Evolutionary conservation across 2,888 invertebrate species (phyloP).

Genomic region (Macrophya alboannulata): DNA sequence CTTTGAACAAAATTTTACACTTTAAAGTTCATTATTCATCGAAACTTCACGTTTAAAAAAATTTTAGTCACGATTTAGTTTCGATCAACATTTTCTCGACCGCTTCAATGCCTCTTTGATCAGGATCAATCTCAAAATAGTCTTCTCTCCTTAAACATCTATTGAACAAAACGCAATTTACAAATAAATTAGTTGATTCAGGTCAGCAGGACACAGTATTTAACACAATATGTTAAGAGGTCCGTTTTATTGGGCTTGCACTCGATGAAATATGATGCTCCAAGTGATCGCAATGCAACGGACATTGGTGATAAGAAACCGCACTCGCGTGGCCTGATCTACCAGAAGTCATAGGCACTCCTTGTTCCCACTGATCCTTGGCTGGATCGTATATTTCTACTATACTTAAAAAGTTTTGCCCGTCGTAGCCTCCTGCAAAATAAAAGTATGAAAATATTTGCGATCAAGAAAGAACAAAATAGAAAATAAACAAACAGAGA

Average conservation of each 20-base stretch:
- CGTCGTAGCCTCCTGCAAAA: conserved; percentile 93
- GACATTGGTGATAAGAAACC: conserved; percentile 90
- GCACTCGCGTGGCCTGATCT: conserved; percentile 96
- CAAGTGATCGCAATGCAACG: conserved; percentile 78
- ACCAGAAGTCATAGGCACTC: conserved; percentile 90
- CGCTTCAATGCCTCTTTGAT: not conserved
- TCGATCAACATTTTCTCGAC: not conserved
- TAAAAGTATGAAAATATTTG: conserved; percentile 55
- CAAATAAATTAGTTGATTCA: conserved; percentile 43
- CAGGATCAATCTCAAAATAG: conserved; percentile 41
- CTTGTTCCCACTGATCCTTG: conserved; percentile 89
- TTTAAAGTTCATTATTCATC: not conserved
- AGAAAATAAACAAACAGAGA: conserved; percentile 1
- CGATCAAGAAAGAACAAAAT: not conserved
- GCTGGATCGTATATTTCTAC: conserved; percentile 95
- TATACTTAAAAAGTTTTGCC: conserved; percentile 90
- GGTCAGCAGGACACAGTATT: conserved; percentile 24
- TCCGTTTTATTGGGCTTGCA: conserved; percentile 64
- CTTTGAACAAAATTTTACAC: not conserved
- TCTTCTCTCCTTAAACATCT: conserved; percentile 57
- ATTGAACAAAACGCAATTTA: conserved; percentile 31
- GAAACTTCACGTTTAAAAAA: not conserved
- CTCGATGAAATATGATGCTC: conserved; percentile 67
- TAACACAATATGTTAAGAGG: conserved; percentile 8
- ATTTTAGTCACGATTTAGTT: not conserved